phyloP scores from a whole-genome alignment of 92 coral and sea anemone genomes.

The Nematostella vectensis region DNA sequence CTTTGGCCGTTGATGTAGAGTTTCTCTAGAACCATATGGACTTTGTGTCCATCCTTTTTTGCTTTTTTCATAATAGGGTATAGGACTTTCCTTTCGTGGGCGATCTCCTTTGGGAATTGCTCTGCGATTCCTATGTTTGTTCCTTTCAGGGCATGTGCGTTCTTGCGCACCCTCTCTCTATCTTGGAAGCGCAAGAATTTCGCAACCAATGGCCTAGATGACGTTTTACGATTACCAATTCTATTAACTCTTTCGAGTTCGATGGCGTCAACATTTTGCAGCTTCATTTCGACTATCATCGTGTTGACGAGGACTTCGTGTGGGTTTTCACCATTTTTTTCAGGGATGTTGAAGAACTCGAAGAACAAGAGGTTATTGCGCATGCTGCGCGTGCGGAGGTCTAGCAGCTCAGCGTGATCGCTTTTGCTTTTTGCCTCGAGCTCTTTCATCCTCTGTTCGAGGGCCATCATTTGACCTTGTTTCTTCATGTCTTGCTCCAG shows the following conservation, averaged over 20 bases:
- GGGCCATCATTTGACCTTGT: too few relatives aligned
- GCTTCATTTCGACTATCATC: too few relatives aligned
- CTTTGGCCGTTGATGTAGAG: constrained; percentile 22
- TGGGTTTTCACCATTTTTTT: too few relatives aligned
- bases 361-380: too few relatives aligned
- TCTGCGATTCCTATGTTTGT: constrained; percentile 25
- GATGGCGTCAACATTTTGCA: background rate
- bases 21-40: constrained; percentile 12
- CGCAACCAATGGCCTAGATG: constrained; percentile 18
- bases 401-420: too few relatives aligned
- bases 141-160: constrained; percentile 16
- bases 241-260: constrained; percentile 15
- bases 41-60: constrained; percentile 11
- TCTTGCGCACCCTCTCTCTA: constrained; percentile 3
- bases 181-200: constrained; percentile 24
- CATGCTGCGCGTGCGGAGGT: too few relatives aligned
- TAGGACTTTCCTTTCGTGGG: constrained; percentile 13
- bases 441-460: too few relatives aligned
- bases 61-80: constrained; percentile 20
- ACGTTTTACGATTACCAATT: constrained; percentile 6
- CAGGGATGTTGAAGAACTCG: too few relatives aligned
- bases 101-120: constrained; percentile 37
- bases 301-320: too few relatives aligned
- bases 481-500: too few relatives aligned
- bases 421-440: too few relatives aligned